Base-by-base conservation (phyloP, 2,113 vertebrate genomes). In the Xerus inauris region DNA sequence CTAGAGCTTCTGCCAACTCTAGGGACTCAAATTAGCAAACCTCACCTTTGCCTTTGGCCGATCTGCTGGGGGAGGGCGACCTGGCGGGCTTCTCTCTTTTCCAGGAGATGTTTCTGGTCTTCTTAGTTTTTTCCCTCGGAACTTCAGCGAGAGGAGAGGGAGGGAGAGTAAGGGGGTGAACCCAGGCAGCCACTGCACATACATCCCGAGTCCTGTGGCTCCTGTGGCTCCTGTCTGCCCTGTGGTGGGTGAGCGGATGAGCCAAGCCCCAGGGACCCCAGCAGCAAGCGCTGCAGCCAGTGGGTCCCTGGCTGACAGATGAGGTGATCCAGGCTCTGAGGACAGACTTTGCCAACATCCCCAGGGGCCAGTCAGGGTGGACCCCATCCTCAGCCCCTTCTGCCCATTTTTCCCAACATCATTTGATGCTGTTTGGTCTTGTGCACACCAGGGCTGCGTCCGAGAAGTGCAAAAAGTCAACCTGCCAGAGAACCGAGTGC, bases 41-140 rank as follows among this genome's bases (percentile, higher is more conserved):
- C 97, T 97, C 95, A 98, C 98, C 97, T 97, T 92, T 97, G 87
- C 57, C 80, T 75, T n/a, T 80, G 7, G 1, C 32, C 22, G 94
- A 8, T 95, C 10, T 97, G 67, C 93, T 3, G 2, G 62, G 75
- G 8, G 0, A 11, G 13, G 87, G 62, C 1, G 28, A 7, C 17
- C 8, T 64, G 2, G 71, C 2, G 11, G 69, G 28, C 47, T 45
- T 88, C 82, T 95, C 94, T 8, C 73, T 95, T 38, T 89, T 97
- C 26, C 85, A 90, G 14, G 96, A 67, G 57, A 38, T 24, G 59
- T 64, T 95, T 54, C 79, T 95, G 45, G 0, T 0, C 0, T 59
- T 84, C 87, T 59, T 93, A n/a, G 22, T 2, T 75, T 93, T 98
- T 19, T 82, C 51, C 89, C 32, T 84, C 42, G 17, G 89, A 12